Conservation (phyloP, 2,113 vertebrate species). For the Pangasianodon hypophthalmus region DNA sequence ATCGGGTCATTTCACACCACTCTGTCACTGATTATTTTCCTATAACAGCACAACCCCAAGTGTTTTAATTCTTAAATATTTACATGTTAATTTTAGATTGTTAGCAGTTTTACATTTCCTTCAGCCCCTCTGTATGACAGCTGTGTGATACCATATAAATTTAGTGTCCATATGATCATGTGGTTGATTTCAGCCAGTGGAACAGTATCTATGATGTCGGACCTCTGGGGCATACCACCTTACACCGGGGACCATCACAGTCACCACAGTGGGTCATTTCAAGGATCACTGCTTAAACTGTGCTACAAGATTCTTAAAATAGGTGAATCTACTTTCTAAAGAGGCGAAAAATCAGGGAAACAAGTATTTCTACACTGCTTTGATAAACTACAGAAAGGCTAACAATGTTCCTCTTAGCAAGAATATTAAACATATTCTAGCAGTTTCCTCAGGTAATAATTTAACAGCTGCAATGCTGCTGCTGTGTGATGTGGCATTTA, state of each 20-base stretch:
- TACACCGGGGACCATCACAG: not conserved
- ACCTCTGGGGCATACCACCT: not conserved
- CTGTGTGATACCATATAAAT: not conserved
- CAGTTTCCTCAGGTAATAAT: not conserved
- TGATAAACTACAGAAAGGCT: not conserved
- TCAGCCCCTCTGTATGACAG: too few relatives aligned
- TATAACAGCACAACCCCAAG: not conserved
- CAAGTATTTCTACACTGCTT: not conserved
- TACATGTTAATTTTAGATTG: not conserved
- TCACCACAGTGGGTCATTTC: not conserved
- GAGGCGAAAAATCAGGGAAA: not conserved
- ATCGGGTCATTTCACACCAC: not conserved
- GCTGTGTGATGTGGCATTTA: not conserved
- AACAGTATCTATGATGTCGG: not conserved
- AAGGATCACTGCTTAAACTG: not conserved
- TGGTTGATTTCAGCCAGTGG: not conserved
- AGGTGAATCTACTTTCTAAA: not conserved
- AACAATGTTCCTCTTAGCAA: not conserved
- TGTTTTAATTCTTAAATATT: not conserved
- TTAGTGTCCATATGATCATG: not conserved
- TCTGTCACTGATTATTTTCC: not conserved
- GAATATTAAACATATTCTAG: not conserved
- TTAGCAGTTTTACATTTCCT: not conserved
- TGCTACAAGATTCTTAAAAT: not conserved
- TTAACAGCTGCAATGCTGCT: not conserved